A percentile compares a stretch with the other conserved stretches of the same genome.
phyloP scores from a whole-genome alignment of 53 echinoderm and acorn worm species.

The Echinometra lucunter region DNA sequence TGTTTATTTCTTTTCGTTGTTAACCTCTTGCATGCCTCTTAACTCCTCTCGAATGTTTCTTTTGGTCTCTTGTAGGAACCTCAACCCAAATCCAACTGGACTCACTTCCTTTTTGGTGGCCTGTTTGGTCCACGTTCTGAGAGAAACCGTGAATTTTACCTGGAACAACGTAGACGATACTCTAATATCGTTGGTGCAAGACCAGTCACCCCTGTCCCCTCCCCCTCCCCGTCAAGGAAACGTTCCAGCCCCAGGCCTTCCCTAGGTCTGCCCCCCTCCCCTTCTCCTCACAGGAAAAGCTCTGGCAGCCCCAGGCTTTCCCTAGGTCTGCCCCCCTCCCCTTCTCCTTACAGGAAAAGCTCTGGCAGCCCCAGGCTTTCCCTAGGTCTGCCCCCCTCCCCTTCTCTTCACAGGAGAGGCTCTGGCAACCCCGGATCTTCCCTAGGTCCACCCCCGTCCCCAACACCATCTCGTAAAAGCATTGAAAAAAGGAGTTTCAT shows the following conservation, averaged over 20 bases:
- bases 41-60: background rate
- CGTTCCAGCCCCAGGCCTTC: background rate
- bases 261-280: background rate
- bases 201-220: constrained; percentile 10
- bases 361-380: background rate
- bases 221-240: constrained; percentile 31
- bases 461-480: background rate
- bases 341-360: no score
- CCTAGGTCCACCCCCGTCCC: background rate
- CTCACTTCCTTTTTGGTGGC: constrained; percentile 6
- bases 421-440: background rate
- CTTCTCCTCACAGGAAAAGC: background rate
- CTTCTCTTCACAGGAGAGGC: background rate
- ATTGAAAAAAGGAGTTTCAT: background rate
- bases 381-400: background rate
- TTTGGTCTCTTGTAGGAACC: background rate
- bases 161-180: constrained; percentile 27
- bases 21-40: background rate
- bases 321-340: no score
- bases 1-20: background rate
- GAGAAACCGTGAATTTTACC: constrained; percentile 26
- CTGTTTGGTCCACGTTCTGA: constrained; percentile 46
- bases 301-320: no score
- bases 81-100: background rate
- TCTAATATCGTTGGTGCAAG: constrained; percentile 42